Evolutionary conservation across 2,797 vertebrate species (phyloP), one percentile per base, ranked within the genome.

Genomic region (Rhincodon typus): DNA sequence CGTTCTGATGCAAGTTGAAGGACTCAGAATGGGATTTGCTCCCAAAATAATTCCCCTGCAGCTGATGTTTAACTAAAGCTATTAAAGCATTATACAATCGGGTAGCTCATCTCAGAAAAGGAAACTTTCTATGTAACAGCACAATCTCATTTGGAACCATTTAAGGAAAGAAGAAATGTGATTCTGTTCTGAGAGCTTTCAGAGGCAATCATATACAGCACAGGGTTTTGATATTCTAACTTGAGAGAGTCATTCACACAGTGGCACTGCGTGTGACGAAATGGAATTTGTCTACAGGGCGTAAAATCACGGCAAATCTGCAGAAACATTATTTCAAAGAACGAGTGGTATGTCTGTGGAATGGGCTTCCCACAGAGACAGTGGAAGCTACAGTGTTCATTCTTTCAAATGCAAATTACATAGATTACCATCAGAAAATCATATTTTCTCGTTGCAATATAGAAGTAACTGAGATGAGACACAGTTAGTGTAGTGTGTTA

Each of bases 51-150:
- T 72, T 72, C 70, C 57, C 94, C 94, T 74, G 27, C 42, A n/a
- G 94, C 46, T 74, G 70, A 95, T 10, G 94, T 53, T 95, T 95
- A 95, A 95, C 94, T 77, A 95, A 72, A 95, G 67, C 69, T 77
- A 70, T 95, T 74, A 74, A 74, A 53, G 69, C 94, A 77, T 34
- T 6, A 72, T 34, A 53, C 46, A 74, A 30, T 34, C 15, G 27
- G 70, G 94, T 3, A 27, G 46, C 7, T 74, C 42, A 34, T 27
- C 42, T 50, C 94, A n/a, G 13, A 94, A 57, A 57, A 57, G 6
- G 67, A 77, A 34, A 46, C 42, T 34, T 34, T 53, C 27, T 77
- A 77, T 21, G 70, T 23, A 74, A 50, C 21, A 34, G 23, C 94
- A 30, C 25, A 74, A 95, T 95, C 46, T 42, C 94, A 77, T 95